Evolutionary conservation across 2,113 vertebrate genomes (phyloP), one percentile per base, ranked within the genome.

Genomic region (Siphamia tubifer): DNA sequence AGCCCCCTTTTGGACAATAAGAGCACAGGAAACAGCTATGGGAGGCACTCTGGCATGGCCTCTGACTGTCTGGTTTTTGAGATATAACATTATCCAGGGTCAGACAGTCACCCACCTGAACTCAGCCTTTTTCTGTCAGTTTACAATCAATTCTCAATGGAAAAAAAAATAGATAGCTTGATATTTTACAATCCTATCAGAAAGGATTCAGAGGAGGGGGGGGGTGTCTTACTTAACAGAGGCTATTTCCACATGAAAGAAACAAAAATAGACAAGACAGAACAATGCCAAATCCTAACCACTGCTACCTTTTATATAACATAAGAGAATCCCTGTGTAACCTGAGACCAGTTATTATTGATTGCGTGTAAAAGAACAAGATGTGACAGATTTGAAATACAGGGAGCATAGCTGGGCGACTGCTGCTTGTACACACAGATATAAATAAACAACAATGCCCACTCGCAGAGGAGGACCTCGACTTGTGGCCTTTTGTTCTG

Each of bases 361-460:
- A 80, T 76, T 65, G 68, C 16, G 49, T 57, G 47, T 54, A 49
- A 74, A 68, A 60, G 25, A 66, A 61, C 54, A 38, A 31, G 39
- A 57, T 44, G 31, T 55, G 65, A 70, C 76, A 51, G 70, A 58
- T 15, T 15, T 16, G 62, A 67, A 61, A 45, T 17, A 3, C 52
- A 47, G 69, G 68, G 44, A 62, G 34, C 19, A 35, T 32, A 73
- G 53, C 64, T 31, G 23, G 4, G 19, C 30, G 49, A 30, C 34
- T 25, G 42, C 79, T 54, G 31, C 77, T 35, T 51, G 55, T 36
- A 34, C 17, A 15, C 9, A 5, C 2, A 5, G 72, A 63, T 77
- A 83, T 66, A 81, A 86, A 86, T 79, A 74, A 76, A 74, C 64
- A 48, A 67, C 75, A 77, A 54, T 65, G 78, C 74, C 77, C 85